These are phyloP conservation scores for Sebastiscus albofasciatus DNA, from an alignment of 2,797 vertebrate species.

Conservation along the genomic window DNA sequence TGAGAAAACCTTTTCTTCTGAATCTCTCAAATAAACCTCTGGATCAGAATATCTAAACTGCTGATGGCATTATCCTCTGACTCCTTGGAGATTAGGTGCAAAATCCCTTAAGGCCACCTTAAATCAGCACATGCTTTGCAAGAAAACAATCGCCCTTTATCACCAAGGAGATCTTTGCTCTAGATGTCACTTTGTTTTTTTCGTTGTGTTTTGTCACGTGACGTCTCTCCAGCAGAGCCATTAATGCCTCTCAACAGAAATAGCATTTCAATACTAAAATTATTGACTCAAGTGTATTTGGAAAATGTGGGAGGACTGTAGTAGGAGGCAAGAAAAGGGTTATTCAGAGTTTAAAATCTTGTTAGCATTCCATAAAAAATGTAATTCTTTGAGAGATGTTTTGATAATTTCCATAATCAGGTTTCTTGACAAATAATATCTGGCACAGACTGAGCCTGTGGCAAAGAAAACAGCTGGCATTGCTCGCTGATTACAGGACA, in stretches of 20 bases:
- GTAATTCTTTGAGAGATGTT: constrained; percentile 24
- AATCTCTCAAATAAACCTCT: constrained; percentile 56
- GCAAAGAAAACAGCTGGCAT: constrained; percentile 38
- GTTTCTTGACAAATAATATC: constrained; percentile 38
- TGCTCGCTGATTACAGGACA: constrained; percentile 39
- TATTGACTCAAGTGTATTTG: constrained; percentile 42
- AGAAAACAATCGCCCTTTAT: constrained; percentile 63
- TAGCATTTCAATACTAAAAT: constrained; percentile 51
- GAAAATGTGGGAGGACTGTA: constrained; percentile 48
- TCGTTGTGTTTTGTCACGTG: constrained; percentile 29
- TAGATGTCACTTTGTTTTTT: constrained; percentile 49
- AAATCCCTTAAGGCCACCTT: constrained; percentile 65
- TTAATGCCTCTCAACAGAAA: constrained; percentile 44
- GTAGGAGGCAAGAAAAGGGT: constrained; percentile 46
- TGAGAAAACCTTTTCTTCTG: constrained; percentile 37
- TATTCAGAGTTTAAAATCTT: constrained; percentile 57
- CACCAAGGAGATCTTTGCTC: constrained; percentile 63
- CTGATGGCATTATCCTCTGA: constrained; percentile 69
- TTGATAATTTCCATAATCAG: constrained; percentile 40
- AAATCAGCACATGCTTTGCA: constrained; percentile 52
- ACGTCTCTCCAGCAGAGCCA: constrained; percentile 14
- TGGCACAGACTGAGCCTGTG: constrained; percentile 30
- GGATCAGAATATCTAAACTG: constrained; percentile 69
- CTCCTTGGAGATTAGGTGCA: constrained; percentile 45
- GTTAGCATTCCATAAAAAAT: constrained; percentile 42